phyloP scores from a whole-genome alignment of 2,797 vertebrate species.

The Neosilurus hyrtlii region DNA sequence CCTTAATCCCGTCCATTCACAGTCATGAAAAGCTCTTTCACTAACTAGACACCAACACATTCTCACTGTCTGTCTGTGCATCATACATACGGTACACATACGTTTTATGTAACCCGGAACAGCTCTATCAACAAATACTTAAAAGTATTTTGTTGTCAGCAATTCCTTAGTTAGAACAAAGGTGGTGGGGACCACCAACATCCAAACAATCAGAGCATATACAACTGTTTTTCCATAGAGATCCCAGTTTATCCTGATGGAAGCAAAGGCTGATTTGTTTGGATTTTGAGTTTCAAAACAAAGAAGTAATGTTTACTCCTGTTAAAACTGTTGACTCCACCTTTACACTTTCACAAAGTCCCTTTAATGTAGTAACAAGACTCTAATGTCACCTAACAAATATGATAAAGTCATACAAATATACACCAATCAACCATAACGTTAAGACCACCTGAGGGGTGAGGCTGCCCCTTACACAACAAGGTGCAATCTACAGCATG shows the following conservation, averaged over 20 bases:
- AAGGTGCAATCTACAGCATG: too few relatives aligned
- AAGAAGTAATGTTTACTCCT: background rate
- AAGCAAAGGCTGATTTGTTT: too few relatives aligned
- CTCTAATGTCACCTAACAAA: background rate
- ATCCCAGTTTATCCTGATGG: background rate
- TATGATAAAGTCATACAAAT: background rate
- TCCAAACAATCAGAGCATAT: background rate
- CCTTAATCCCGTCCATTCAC: slow-evolving; percentile 18
- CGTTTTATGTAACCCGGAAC: background rate
- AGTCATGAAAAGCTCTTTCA: slow-evolving; percentile 15
- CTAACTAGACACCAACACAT: slow-evolving; percentile 16
- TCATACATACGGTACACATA: background rate
- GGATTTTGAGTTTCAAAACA: background rate
- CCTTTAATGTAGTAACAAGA: background rate
- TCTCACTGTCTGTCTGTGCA: background rate
- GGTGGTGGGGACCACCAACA: background rate
- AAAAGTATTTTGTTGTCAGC: background rate
- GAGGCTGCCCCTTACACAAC: too few relatives aligned
- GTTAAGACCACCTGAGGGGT: too few relatives aligned
- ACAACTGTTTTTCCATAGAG: background rate
- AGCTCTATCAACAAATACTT: background rate
- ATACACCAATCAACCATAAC: too few relatives aligned
- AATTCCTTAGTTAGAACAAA: background rate
- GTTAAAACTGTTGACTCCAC: background rate
- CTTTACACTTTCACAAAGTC: background rate